Evolutionary conservation across 1,140 invertebrate species (phyloP).

Genomic region (Acromyrmex charruanus): DNA sequence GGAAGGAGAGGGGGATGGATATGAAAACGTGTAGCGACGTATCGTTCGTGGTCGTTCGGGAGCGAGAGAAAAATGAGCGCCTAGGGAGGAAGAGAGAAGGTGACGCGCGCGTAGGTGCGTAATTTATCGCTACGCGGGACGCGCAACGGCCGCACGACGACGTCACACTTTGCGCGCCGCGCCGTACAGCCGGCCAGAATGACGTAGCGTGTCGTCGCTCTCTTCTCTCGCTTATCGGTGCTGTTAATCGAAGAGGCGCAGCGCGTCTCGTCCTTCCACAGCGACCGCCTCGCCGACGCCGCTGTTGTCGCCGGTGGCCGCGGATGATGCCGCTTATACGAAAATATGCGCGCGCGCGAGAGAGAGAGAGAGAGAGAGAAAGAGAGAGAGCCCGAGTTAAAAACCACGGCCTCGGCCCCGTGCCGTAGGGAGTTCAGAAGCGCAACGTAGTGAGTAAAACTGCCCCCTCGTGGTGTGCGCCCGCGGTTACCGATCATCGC

Average conservation of each 20-base stretch:
- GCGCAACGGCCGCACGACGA: slow-evolving; percentile 18
- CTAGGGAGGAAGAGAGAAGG: neutral
- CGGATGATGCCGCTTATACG: slow-evolving; percentile 30
- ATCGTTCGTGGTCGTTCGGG: neutral
- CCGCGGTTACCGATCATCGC: slow-evolving; percentile 66
- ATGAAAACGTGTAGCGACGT: neutral
- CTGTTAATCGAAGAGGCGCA: slow-evolving; percentile 61
- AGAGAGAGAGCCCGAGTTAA: slow-evolving; percentile 33
- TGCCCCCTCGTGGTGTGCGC: slow-evolving; percentile 74
- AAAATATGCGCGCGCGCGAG: slow-evolving; percentile 69
- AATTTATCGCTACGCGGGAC: slow-evolving; percentile 69
- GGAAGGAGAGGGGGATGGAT: neutral
- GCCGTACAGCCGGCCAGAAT: slow-evolving; percentile 26
- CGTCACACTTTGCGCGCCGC: slow-evolving; percentile 56
- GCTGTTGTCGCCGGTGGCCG: neutral
- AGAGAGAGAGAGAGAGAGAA: slow-evolving; percentile 25
- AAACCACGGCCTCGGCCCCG: slow-evolving; percentile 59
- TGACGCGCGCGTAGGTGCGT: slow-evolving; percentile 59
- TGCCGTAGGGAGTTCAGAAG: slow-evolving; percentile 67
- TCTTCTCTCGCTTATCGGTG: slow-evolving; percentile 63
- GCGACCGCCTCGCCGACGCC: neutral
- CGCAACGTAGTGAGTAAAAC: slow-evolving; percentile 74
- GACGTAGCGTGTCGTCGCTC: slow-evolving; percentile 71
- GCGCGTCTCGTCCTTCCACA: neutral
- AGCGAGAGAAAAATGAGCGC: neutral